These are phyloP conservation scores for Trachemys scripta DNA, from an alignment of 2,113 vertebrate species.

Conservation along the genomic window DNA sequence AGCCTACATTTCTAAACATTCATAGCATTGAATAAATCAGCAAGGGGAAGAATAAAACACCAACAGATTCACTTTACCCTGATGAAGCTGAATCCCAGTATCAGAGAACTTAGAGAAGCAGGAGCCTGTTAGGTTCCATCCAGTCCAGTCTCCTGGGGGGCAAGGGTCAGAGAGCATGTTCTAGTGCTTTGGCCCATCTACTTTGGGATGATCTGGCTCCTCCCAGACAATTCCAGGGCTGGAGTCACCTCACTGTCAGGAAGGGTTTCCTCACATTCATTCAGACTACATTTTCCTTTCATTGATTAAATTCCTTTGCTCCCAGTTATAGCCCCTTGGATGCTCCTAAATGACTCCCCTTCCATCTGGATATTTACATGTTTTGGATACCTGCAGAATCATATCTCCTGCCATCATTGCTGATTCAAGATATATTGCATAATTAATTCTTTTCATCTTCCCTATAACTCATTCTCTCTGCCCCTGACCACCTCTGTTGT, in stretches of 20 bases:
- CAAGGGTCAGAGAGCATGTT: background rate
- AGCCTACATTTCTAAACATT: background rate
- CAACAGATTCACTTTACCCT: constrained; percentile 57
- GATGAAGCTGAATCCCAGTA: constrained; percentile 71
- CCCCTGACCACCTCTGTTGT: too few species aligned
- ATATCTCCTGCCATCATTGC: background rate
- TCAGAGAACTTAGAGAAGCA: constrained; percentile 53
- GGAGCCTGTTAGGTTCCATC: constrained; percentile 48
- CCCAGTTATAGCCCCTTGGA: background rate
- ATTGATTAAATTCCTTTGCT: background rate
- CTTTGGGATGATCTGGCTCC: background rate
- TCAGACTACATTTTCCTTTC: background rate
- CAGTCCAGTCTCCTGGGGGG: constrained; percentile 36
- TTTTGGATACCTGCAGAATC: background rate
- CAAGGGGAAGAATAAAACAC: background rate
- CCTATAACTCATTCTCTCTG: too few species aligned
- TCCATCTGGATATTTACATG: background rate
- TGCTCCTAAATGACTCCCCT: background rate
- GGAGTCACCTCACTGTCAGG: background rate
- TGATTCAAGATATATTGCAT: background rate
- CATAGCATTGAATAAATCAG: constrained; percentile 4
- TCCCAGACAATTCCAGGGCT: background rate
- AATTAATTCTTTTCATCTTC: too few species aligned
- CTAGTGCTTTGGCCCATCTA: background rate
- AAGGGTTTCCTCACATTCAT: background rate